A percentile compares a stretch with the other conserved stretches of the same genome.
phyloP scores from a whole-genome alignment of 2,888 invertebrate species.

The Heliconius cydno region DNA sequence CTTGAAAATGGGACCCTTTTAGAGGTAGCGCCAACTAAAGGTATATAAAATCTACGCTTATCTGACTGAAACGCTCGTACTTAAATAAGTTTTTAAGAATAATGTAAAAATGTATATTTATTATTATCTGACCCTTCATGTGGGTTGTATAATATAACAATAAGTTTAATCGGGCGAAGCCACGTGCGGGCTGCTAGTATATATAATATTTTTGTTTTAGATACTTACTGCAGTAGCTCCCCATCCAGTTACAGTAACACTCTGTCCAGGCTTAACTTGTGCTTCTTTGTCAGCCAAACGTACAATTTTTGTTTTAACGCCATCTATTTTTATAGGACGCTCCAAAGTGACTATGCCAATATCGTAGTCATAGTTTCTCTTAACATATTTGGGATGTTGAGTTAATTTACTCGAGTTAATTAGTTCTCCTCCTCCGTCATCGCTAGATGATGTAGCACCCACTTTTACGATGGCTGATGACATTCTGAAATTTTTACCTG shows the following conservation, averaged over 20 bases:
- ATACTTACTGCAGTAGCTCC: slow-evolving; percentile 57
- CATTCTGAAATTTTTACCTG: slow-evolving; percentile 55
- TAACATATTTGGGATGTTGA: slow-evolving; percentile 71
- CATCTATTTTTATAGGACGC: slow-evolving; percentile 61
- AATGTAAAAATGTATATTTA: too few relatives aligned
- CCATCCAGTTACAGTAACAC: slow-evolving; percentile 68
- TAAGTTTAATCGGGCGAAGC: too few relatives aligned
- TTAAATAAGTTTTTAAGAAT: too few relatives aligned
- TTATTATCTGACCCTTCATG: too few relatives aligned
- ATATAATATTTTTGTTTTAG: not conserved
- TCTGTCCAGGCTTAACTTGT: slow-evolving; percentile 54
- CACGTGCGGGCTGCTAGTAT: not conserved
- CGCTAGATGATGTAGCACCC: slow-evolving; percentile 64
- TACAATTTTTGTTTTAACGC: slow-evolving; percentile 57
- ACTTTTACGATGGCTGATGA: slow-evolving; percentile 61
- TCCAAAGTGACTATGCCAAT: slow-evolving; percentile 66
- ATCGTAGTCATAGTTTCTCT: slow-evolving; percentile 69
- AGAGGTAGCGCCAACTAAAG: too few relatives aligned
- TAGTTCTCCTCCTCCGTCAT: slow-evolving; percentile 61
- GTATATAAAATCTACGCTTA: too few relatives aligned
- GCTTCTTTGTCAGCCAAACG: slow-evolving; percentile 52
- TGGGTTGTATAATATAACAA: too few relatives aligned
- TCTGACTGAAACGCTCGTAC: too few relatives aligned
- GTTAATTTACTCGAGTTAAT: slow-evolving; percentile 60
- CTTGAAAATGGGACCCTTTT: too few relatives aligned